phyloP scores from a whole-genome alignment of 1,140 invertebrate species.

The Oryctes rhinoceros region DNA sequence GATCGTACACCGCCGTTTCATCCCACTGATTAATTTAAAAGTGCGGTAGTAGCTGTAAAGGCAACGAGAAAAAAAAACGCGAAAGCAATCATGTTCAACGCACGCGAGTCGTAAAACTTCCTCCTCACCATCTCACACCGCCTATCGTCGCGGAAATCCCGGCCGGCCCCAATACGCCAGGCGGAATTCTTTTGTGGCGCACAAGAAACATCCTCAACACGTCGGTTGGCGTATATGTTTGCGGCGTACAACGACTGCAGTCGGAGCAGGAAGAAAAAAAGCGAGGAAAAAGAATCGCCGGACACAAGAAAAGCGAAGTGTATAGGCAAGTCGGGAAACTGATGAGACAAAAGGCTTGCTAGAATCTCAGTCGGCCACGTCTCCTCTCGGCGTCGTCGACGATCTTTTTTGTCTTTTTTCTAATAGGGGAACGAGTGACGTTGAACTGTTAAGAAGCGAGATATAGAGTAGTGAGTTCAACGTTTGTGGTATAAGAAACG shows the following conservation, averaged over 20 bases:
- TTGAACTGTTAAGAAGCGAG: background rate
- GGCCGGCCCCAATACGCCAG: background rate
- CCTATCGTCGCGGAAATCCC: background rate
- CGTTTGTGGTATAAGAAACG: no score
- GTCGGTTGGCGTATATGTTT: background rate
- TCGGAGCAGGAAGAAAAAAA: background rate
- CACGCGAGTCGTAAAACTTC: conserved; percentile 8
- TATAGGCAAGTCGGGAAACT: background rate
- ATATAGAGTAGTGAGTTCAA: background rate
- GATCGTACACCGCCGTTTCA: background rate
- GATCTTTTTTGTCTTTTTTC: conserved; percentile 8
- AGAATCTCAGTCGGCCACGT: background rate
- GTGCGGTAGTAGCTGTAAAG: background rate
- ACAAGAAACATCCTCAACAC: background rate
- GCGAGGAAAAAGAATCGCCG: conserved; percentile 1
- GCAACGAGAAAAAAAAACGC: background rate
- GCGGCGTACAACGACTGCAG: background rate
- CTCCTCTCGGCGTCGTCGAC: background rate
- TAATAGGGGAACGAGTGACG: background rate
- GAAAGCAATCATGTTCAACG: conserved; percentile 17
- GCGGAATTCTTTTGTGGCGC: conserved; percentile 19
- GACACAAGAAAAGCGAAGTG: background rate
- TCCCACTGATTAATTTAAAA: conserved; percentile 12
- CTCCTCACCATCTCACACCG: background rate
- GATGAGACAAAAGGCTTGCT: background rate